Evolutionary conservation across 2,113 vertebrate species (phyloP), one percentile per base, ranked within the genome.

Genomic region (Cyanoliseus patagonus): DNA sequence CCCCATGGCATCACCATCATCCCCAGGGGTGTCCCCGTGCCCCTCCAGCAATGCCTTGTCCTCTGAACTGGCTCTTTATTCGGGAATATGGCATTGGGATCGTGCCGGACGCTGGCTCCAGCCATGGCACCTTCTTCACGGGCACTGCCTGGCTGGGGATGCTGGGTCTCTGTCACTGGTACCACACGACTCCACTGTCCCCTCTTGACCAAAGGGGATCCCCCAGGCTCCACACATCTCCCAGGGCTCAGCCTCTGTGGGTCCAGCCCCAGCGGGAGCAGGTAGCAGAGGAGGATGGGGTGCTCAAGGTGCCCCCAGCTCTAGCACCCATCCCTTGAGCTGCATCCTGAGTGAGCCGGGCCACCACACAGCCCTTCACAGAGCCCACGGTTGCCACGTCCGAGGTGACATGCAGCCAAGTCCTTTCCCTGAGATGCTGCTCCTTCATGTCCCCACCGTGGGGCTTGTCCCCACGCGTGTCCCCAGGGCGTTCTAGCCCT

Each of bases 401-500:
- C 1, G 0, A 62, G 80, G 87, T 66, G 86, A 44, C 72, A 9
- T 9, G 0, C 0, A 8, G 41, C 78, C 18, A 5, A 68, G 67
- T 88, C 78, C 80, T 63, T 93, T 55, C 63, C 79, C 68, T 55
- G 92, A 85, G 90, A 63, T 0, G 5, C 57, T 4, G 44, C 49
- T 74, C 59, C 82, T 53, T 39, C 49, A 24, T 39, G 47, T 78
- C 55, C 81, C 69, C 37, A 3, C 10, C 2, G 27, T 23, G 0
- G 35, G 79, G 14, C 23, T 62, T 25, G 44, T 66, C 63, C 72
- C 62, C 2, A 2, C 0, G 0, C 0, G 0, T 23, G 64, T 84
- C 70, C 91, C 72, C 35, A 6, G 13, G 28, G 18, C 25, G n/a
- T 79, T 83, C 57, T 98, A 99, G 96, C 98, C 95, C 0, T 96